Percentiles rank a stretch among this genome's conserved stretches.
phyloP scores from a whole-genome alignment of 2,888 invertebrate genomes.

The Leucophenga maculata region DNA sequence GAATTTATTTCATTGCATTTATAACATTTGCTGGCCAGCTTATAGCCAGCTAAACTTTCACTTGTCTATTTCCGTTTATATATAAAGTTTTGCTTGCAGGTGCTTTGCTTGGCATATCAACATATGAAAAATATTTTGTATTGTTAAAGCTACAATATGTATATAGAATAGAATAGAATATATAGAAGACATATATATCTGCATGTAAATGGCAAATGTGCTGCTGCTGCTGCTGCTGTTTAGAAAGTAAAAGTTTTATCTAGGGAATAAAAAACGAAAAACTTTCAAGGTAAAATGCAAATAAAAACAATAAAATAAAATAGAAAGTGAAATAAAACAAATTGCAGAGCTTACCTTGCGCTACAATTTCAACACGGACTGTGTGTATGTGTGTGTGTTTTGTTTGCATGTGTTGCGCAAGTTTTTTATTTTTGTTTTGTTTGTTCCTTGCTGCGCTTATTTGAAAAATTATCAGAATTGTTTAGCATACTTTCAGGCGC shows the following conservation, averaged over 20 bases:
- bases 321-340: conserved; percentile 14
- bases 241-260: too few relatives aligned
- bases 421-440: too few relatives aligned
- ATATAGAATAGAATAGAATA: too few relatives aligned
- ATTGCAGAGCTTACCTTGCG: conserved; percentile 17
- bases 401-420: background rate
- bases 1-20: background rate
- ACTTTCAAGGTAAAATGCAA: conserved; percentile 14
- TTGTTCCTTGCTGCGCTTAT: background rate
- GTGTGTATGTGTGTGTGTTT: background rate
- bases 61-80: background rate
- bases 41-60: background rate
- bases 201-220: too few relatives aligned
- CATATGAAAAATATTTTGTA: background rate
- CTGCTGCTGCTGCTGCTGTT: too few relatives aligned
- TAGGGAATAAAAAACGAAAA: background rate
- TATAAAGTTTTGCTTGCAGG: background rate
- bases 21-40: background rate
- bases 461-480: conserved; percentile 1
- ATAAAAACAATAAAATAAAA: conserved; percentile 11
- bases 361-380: background rate
- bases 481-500: conserved; percentile 1
- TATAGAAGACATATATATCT: too few relatives aligned
- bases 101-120: conserved; percentile 3
- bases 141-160: background rate